Percentiles rank a stretch among this genome's conserved stretches.
Evolutionary conservation across 2,113 vertebrate genomes (phyloP).

Genomic region (Oplegnathus fasciatus): DNA sequence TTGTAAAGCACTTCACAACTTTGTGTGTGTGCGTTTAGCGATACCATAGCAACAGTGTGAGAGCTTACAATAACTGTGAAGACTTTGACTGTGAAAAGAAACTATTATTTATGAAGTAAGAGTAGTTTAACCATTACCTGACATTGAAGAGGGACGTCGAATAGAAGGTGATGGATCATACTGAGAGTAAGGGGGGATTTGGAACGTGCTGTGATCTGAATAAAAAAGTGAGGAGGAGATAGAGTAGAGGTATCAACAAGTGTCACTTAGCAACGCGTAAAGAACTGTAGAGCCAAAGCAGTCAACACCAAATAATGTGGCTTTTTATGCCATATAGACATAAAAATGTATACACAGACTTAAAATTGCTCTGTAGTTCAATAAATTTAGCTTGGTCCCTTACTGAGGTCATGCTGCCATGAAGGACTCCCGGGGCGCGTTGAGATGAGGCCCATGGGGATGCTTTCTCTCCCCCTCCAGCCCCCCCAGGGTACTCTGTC

Average conservation of each 20-base stretch:
- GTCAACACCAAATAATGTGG: neutral
- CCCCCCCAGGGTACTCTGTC: constrained; percentile 44
- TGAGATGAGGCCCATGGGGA: constrained; percentile 70
- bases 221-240: neutral
- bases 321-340: neutral
- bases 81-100: neutral
- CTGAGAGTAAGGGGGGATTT: constrained; percentile 15
- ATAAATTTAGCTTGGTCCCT: neutral
- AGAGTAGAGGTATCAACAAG: constrained; percentile 24
- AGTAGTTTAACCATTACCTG: constrained; percentile 64
- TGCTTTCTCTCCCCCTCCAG: constrained; percentile 64
- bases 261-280: constrained; percentile 57
- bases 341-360: neutral
- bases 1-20: neutral
- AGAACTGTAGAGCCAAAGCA: neutral
- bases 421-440: constrained; percentile 25
- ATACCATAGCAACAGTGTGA: neutral
- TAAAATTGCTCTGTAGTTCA: neutral
- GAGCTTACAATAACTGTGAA: neutral
- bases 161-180: constrained; percentile 12
- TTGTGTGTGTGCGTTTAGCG: neutral
- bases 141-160: constrained; percentile 28
- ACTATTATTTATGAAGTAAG: too few relatives aligned
- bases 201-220: constrained; percentile 64
- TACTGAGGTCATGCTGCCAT: constrained; percentile 63